Evolutionary conservation across 2,797 vertebrate species (phyloP), one percentile per base, ranked within the genome.

Genomic region (Anisognathus igniventris): DNA sequence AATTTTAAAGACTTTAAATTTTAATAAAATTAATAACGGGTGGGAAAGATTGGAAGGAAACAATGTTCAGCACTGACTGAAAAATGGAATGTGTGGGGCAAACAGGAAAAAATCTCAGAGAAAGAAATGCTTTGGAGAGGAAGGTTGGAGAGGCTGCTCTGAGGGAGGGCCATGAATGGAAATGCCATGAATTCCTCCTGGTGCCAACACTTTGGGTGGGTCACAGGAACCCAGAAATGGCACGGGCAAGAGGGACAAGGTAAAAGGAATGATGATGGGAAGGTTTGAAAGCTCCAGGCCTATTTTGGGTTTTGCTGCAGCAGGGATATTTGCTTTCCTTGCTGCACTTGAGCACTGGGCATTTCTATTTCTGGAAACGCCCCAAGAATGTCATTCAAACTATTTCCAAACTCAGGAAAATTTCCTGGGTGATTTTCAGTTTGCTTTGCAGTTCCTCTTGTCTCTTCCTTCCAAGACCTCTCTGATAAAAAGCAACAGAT

Each of bases 281-380:
- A 70, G 42, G 37, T 89, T 83, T 35, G 86, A 80, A 60, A 80
- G 86, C 93, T 94, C 90, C 35, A 27, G 28, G 91, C 77, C 78
- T 96, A 65, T 90, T 96, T 91, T 75, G 51, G 93, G 37, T 94
- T 93, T 91, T 93, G 94, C 88, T 88, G 93, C 71, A 74, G 78
- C 72, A 95, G 81, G 90, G 40, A 51, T 57, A 86, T 94, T 93
- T 83, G 20, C 64, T 92, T 72, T 91, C 83, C 56, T 74, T 48
- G 66, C 80, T 88, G 21, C 22, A 16, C 84, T 93, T 30, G 67
- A 80, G 68, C 44, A 23, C 37, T 74, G 95, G 95, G 84, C 92
- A 80, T 70, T 92, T 96, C 92, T 93, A 91, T 95, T 96, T 87
- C 75, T 92, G 86, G 93, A 85, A 92, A 74, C 27, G 92, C 86